Evolutionary conservation across 2,797 vertebrate genomes (phyloP).

Genomic region (Semaprochilodus insignis): DNA sequence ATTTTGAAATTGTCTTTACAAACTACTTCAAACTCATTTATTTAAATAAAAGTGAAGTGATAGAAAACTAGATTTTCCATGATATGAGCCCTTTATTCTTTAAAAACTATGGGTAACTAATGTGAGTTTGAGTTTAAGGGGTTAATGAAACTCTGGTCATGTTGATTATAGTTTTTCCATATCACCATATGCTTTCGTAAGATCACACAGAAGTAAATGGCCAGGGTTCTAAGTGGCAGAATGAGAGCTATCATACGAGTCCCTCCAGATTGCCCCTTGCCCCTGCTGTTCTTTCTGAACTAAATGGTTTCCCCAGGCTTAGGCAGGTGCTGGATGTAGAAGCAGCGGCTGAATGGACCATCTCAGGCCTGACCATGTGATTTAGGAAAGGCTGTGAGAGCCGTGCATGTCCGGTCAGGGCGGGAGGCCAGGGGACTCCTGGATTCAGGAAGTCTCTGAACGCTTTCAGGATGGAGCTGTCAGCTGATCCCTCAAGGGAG

Average conservation of each 20-base stretch:
- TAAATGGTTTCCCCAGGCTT: slow-evolving; percentile 41
- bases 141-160: background rate
- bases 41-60: too few species aligned
- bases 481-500: slow-evolving; percentile 73
- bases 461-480: slow-evolving; percentile 80
- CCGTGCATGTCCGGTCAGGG: slow-evolving; percentile 42
- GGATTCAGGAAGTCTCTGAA: slow-evolving; percentile 76
- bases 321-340: slow-evolving; percentile 50
- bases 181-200: background rate
- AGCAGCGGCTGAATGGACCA: slow-evolving; percentile 44
- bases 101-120: too few species aligned
- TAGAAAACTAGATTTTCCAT: too few species aligned
- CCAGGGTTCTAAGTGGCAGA: background rate
- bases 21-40: background rate
- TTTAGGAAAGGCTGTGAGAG: slow-evolving; percentile 39
- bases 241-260: slow-evolving; percentile 4
- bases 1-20: background rate
- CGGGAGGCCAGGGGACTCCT: slow-evolving; percentile 58
- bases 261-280: slow-evolving; percentile 13
- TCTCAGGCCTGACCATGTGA: slow-evolving; percentile 31
- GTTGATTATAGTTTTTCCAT: slow-evolving; percentile 32
- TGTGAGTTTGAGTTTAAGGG: background rate
- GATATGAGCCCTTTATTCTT: background rate
- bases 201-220: background rate
- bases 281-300: slow-evolving; percentile 10